Evolutionary conservation across 1,140 invertebrate genomes (phyloP).

Genomic region (Cheumatopsyche charites): DNA sequence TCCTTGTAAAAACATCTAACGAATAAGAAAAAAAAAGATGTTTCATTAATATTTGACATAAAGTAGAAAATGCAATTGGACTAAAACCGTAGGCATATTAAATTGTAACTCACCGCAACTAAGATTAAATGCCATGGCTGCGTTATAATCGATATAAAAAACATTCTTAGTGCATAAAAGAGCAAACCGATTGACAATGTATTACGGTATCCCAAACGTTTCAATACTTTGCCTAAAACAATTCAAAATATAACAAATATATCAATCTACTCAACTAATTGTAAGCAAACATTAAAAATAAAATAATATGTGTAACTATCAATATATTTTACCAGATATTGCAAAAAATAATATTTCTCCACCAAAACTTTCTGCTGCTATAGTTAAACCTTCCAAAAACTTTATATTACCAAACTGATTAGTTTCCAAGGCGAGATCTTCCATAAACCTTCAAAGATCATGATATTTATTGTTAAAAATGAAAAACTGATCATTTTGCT

Average conservation of each 20-base stretch:
- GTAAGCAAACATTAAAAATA: too few species aligned
- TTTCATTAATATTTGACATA: neutral
- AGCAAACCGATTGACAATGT: conserved; percentile 75
- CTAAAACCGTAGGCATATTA: neutral
- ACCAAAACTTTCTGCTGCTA: conserved; percentile 75
- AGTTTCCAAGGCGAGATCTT: conserved; percentile 70
- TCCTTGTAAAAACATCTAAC: conserved; percentile 69
- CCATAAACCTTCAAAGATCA: conserved; percentile 67
- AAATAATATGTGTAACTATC: too few species aligned
- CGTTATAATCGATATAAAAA: conserved; percentile 70
- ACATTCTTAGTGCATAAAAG: conserved; percentile 70
- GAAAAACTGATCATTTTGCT: too few species aligned
- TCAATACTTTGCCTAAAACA: conserved; percentile 70
- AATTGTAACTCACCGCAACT: conserved; percentile 62
- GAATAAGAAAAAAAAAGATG: too few species aligned
- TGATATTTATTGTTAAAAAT: too few species aligned
- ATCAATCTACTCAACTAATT: neutral
- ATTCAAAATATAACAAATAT: neutral
- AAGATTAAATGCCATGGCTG: conserved; percentile 76
- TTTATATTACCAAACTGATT: conserved; percentile 70
- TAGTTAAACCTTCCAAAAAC: conserved; percentile 74
- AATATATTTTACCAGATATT: conserved; percentile 69
- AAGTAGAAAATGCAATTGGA: neutral
- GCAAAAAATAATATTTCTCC: conserved; percentile 79
- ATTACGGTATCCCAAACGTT: conserved; percentile 72